phyloP scores from a whole-genome alignment of 30 jellyfish, hydroid and myxozoan species.

The Mastigias papua region DNA sequence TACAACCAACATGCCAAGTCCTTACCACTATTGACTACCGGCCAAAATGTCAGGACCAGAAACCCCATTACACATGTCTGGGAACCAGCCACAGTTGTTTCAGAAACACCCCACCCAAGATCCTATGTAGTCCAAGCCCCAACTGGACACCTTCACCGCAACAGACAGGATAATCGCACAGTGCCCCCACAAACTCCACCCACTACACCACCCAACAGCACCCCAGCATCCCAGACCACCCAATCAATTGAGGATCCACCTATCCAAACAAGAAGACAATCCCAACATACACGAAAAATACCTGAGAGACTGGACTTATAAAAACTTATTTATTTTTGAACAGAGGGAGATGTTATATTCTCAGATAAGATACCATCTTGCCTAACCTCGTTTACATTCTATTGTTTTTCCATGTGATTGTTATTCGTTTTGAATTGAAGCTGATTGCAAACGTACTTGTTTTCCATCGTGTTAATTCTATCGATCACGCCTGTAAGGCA shows the following conservation, averaged over 20 bases:
- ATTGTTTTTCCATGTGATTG: background rate
- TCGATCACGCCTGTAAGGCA: background rate
- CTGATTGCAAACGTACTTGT: background rate
- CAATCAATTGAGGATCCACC: constrained; percentile 1
- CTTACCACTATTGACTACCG: constrained; percentile 8
- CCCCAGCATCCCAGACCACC: background rate
- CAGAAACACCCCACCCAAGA: constrained; percentile 2
- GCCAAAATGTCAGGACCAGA: constrained; percentile 6
- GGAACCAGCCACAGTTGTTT: constrained; percentile 10
- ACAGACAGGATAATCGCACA: constrained; percentile 1
- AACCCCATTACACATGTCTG: constrained; percentile 7
- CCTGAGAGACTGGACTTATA: constrained; percentile 2
- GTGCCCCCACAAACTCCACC: constrained; percentile 1
- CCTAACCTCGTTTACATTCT: background rate
- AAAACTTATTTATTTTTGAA: background rate
- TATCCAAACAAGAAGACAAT: background rate
- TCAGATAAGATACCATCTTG: background rate
- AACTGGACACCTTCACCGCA: constrained; percentile 18
- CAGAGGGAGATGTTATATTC: constrained; percentile 13
- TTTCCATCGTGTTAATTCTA: background rate
- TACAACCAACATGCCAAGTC: constrained; percentile 13
- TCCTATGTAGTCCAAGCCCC: background rate
- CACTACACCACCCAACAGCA: background rate
- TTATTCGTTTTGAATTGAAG: background rate
- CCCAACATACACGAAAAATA: background rate